Conservation (phyloP, 2,888 invertebrate species). For the Diachrysia chrysitis region DNA sequence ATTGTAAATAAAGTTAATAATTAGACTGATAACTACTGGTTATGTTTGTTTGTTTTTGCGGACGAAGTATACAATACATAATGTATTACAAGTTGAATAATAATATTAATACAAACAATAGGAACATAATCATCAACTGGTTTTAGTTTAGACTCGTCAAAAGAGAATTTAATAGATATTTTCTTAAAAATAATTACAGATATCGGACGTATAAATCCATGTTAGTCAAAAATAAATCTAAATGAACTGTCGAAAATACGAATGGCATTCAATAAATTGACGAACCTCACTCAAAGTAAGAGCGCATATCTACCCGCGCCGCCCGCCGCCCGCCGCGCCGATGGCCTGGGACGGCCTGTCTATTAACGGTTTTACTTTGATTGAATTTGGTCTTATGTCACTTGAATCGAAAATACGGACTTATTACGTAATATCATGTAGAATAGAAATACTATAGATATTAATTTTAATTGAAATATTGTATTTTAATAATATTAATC, state of each 20-base stretch:
- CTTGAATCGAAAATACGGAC: neutral
- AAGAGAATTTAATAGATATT: too few relatives aligned
- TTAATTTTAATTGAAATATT: too few relatives aligned
- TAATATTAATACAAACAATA: too few relatives aligned
- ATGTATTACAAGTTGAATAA: too few relatives aligned
- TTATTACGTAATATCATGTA: neutral
- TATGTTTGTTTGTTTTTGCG: too few relatives aligned
- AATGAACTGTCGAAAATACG: constrained; percentile 6
- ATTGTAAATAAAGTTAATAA: too few relatives aligned
- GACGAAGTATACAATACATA: too few relatives aligned
- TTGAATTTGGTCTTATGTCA: constrained; percentile 9
- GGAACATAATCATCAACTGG: too few relatives aligned
- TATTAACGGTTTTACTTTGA: neutral
- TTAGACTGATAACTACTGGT: too few relatives aligned
- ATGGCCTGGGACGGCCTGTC: neutral
- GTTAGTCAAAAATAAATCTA: neutral
- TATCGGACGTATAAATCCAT: neutral
- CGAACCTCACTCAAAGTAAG: constrained; percentile 7
- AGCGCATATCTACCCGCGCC: constrained; percentile 6
- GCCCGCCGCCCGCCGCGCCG: too few relatives aligned
- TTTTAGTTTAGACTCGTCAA: too few relatives aligned
- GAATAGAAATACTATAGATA: neutral
- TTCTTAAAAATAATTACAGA: neutral
- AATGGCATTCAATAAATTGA: constrained; percentile 8
- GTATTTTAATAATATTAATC: too few relatives aligned